Evolutionary conservation across 2,888 invertebrate genomes (phyloP), one percentile per base, ranked within the genome.

Genomic region (Malachius bipustulatus): DNA sequence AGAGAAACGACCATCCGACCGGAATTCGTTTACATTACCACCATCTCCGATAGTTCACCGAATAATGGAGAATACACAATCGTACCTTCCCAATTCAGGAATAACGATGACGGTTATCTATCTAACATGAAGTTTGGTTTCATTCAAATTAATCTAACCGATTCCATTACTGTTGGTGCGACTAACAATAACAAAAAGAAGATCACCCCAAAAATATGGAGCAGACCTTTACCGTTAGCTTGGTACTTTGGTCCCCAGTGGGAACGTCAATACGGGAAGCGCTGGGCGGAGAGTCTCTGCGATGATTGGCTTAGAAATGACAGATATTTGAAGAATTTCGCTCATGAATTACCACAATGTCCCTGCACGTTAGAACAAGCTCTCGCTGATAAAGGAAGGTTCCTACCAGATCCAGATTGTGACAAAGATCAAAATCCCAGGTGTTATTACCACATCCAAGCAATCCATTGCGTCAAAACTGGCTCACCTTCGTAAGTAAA

Each of bases 231-330:
- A 43, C 93, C 94, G 2, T 64, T 94, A 8, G 89, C 73, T 1
- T 94, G 93, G 93, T 94, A 93, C 59, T 90, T 91, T 56, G 75
- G 73, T 0, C 77, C 82, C 0, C 90, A 91, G 59, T 94, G 93
- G 93, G 79, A 84, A 55, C 66, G 76, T 11, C 59, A 73, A 31
- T 76, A 82, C 48, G 96, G 96, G 0, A 56, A 60, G 3, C 72
- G 77, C 37, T 97, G 96, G 96, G 73, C 89, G 0, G 71, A 77
- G 38, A 65, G 73, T 3, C 70, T 89, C 53, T 97, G 97, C 60
- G 82, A 88, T 59, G 77, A 80, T 48, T 97, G 96, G 96, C 76
- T 90, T 27, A 75, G 78, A 59, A 76, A 79, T 31, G 90, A 93
- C 59, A 70, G 89, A 49, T 76, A 74, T 48, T 59, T 73, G 41